phyloP scores from a whole-genome alignment of 2,113 vertebrate genomes.

The Sorex fumeus region DNA sequence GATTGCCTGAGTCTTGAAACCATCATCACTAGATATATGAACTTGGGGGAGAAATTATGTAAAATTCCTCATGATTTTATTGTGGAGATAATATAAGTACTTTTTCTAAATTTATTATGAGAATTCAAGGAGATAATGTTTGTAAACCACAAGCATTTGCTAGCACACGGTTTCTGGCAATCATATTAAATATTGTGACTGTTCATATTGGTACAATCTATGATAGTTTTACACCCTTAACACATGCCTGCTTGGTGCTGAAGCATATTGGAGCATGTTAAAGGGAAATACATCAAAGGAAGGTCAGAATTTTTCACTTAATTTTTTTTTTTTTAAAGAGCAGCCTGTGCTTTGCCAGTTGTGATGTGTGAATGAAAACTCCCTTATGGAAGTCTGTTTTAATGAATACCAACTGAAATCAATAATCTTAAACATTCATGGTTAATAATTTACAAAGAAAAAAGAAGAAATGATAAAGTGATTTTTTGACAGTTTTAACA shows the following conservation, averaged over 20 bases:
- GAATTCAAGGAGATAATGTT: background rate
- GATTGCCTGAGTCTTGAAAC: background rate
- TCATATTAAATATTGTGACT: background rate
- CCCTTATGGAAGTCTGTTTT: background rate
- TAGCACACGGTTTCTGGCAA: background rate
- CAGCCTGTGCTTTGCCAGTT: background rate
- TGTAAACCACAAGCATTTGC: background rate
- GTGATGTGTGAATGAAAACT: background rate
- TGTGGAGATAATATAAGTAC: background rate
- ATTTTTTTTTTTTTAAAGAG: constrained; percentile 11
- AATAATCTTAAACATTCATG: constrained; percentile 7
- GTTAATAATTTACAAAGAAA: background rate
- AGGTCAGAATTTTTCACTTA: background rate
- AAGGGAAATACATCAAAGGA: background rate
- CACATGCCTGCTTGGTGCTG: background rate
- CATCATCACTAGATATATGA: background rate
- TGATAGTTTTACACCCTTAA: background rate
- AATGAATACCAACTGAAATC: background rate
- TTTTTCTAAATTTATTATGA: background rate
- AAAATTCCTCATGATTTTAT: background rate
- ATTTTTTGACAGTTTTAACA: constrained; percentile 40
- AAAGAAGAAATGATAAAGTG: background rate
- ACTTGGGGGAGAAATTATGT: background rate
- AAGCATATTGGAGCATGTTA: background rate
- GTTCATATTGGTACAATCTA: background rate